A percentile compares a stretch with the other conserved stretches of the same genome.
These are phyloP conservation scores for Lutjanus erythropterus DNA, from an alignment of 2,113 vertebrate species.

Conservation along the genomic window DNA sequence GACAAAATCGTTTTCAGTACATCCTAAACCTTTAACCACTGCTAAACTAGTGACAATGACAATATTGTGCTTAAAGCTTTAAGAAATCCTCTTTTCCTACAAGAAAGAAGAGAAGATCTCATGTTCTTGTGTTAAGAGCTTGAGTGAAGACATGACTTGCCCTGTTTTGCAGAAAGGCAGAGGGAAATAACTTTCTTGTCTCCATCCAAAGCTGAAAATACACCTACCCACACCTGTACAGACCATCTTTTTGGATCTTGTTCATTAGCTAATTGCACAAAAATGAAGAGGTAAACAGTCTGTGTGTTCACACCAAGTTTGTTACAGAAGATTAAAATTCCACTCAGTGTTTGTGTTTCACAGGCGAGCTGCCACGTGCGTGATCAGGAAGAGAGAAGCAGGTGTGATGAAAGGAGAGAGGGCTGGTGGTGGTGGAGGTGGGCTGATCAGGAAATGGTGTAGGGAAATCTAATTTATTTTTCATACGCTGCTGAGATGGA, in stretches of 20 bases:
- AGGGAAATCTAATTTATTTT: constrained; percentile 83
- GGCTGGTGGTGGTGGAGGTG: constrained; percentile 1
- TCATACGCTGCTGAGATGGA: constrained; percentile 79
- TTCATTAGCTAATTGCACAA: not conserved
- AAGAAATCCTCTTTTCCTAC: too few relatives aligned
- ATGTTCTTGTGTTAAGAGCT: not conserved
- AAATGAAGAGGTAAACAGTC: not conserved
- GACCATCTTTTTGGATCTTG: too few relatives aligned
- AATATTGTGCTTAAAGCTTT: too few relatives aligned
- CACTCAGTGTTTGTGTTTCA: constrained; percentile 30
- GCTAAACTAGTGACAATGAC: too few relatives aligned
- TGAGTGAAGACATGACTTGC: not conserved
- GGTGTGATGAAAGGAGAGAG: constrained; percentile 57
- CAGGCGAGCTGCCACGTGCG: constrained; percentile 16
- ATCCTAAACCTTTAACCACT: too few relatives aligned
- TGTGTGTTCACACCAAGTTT: too few relatives aligned
- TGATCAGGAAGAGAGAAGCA: constrained; percentile 37
- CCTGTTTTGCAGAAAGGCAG: too few relatives aligned
- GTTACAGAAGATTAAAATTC: too few relatives aligned
- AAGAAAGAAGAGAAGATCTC: not conserved
- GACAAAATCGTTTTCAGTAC: too few relatives aligned
- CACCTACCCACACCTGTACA: too few relatives aligned
- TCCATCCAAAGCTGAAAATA: not conserved
- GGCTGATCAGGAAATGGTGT: constrained; percentile 77
- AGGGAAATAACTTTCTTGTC: too few relatives aligned